phyloP scores from a whole-genome alignment of 2,888 invertebrate genomes.

The Caenorhabditis becei region DNA sequence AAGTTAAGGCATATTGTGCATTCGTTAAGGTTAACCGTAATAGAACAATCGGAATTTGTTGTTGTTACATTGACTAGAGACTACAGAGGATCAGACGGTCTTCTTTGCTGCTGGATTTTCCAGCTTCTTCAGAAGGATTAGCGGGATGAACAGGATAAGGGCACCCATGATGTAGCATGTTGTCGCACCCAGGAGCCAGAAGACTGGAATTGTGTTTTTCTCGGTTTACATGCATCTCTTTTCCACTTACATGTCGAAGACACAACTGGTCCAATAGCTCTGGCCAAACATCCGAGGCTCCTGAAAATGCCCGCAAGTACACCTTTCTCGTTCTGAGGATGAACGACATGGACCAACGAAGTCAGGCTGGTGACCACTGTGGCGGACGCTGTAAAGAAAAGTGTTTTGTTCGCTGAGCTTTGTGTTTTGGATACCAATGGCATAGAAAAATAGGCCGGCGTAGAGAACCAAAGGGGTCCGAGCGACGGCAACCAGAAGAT shows the following conservation, averaged over 20 bases:
- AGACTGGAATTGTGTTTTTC: slow-evolving; percentile 85
- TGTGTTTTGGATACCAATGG: slow-evolving; percentile 86
- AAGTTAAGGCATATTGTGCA: slow-evolving; percentile 45
- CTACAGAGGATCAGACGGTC: slow-evolving; percentile 14
- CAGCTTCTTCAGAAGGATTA: slow-evolving; percentile 66
- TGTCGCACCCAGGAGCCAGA: slow-evolving; percentile 92
- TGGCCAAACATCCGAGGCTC: slow-evolving; percentile 93
- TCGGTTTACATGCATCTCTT: neutral
- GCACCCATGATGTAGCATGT: slow-evolving; percentile 90
- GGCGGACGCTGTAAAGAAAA: slow-evolving; percentile 84
- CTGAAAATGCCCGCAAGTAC: slow-evolving; percentile 94
- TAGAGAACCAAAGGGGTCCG: slow-evolving; percentile 86
- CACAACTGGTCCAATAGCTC: slow-evolving; percentile 92
- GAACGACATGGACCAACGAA: slow-evolving; percentile 91
- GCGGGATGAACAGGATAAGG: slow-evolving; percentile 87
- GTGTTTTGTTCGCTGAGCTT: neutral
- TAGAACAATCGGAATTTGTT: slow-evolving; percentile 12
- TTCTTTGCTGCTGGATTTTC: slow-evolving; percentile 61
- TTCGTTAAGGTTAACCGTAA: slow-evolving; percentile 38
- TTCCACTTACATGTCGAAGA: slow-evolving; percentile 88
- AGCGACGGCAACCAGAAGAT: slow-evolving; percentile 90
- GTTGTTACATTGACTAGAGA: slow-evolving; percentile 21
- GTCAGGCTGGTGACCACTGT: slow-evolving; percentile 96
- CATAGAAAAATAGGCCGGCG: slow-evolving; percentile 90
- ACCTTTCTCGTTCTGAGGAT: slow-evolving; percentile 89